These are phyloP conservation scores for Spinibarbus caldwelli DNA, from an alignment of 2,797 vertebrate genomes.

Conservation along the genomic window DNA sequence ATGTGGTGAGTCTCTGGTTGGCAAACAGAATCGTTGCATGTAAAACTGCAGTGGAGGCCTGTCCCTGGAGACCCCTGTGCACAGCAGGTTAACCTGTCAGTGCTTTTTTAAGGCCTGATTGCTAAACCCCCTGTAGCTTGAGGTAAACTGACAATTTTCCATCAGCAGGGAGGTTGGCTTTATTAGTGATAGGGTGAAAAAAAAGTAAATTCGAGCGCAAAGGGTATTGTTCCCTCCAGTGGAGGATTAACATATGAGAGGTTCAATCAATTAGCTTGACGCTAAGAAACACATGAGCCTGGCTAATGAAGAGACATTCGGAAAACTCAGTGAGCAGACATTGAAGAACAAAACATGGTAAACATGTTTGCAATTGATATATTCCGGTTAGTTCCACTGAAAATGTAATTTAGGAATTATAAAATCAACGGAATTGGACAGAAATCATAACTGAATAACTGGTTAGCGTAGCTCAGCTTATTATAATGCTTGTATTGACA, in stretches of 20 bases:
- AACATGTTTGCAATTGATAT: conserved; percentile 7
- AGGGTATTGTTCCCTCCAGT: conserved; percentile 61
- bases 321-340: conserved; percentile 33
- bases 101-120: conserved; percentile 93
- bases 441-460: background rate
- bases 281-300: conserved; percentile 57
- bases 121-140: conserved; percentile 85
- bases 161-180: conserved; percentile 89
- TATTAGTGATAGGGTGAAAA: conserved; percentile 80
- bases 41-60: conserved; percentile 84
- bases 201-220: conserved; percentile 73
- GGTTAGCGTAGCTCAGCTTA: background rate
- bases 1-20: conserved; percentile 82
- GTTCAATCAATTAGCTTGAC: conserved; percentile 64
- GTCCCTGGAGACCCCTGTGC: conserved; percentile 88
- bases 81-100: conserved; percentile 92
- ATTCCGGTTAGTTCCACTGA: background rate
- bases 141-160: conserved; percentile 93
- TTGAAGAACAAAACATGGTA: conserved; percentile 45
- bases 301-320: conserved; percentile 52
- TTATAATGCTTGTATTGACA: background rate
- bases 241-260: conserved; percentile 63
- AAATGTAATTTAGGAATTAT: conserved; percentile 34
- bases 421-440: conserved; percentile 20
- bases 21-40: conserved; percentile 86